These are phyloP conservation scores for Nomada hirtipes DNA, from an alignment of 2,888 invertebrate species.

Conservation along the genomic window DNA sequence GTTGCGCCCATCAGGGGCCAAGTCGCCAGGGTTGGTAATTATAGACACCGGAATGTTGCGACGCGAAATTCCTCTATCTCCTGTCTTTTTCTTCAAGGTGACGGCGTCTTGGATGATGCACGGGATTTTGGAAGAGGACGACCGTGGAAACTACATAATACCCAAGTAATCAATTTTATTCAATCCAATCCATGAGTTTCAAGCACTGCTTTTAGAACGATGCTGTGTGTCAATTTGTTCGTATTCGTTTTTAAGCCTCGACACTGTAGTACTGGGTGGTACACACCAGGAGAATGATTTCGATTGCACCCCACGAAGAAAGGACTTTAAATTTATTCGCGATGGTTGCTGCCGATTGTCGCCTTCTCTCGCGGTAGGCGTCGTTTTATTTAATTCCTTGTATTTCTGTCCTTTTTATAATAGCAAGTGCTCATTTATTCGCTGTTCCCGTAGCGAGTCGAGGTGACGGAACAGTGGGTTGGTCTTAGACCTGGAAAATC, in stretches of 20 bases:
- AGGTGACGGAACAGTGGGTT: slow-evolving; percentile 87
- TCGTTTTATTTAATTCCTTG: no score
- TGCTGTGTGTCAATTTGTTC: background rate
- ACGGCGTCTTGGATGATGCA: slow-evolving; percentile 89
- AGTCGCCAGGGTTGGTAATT: slow-evolving; percentile 86
- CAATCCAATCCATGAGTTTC: background rate
- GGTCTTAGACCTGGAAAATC: slow-evolving; percentile 91
- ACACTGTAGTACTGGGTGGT: slow-evolving; percentile 90
- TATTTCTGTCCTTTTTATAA: fast-evolving
- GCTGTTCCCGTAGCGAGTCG: slow-evolving; percentile 83
- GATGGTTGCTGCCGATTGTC: slow-evolving; percentile 87
- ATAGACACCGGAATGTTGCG: background rate
- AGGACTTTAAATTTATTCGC: slow-evolving; percentile 87
- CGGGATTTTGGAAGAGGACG: slow-evolving; percentile 86
- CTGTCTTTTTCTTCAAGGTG: slow-evolving; percentile 84
- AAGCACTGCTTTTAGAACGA: background rate
- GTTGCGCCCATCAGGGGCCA: slow-evolving; percentile 91
- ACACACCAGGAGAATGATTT: slow-evolving; percentile 89
- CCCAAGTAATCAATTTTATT: slow-evolving; percentile 87
- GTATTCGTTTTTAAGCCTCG: slow-evolving; percentile 83
- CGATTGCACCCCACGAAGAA: slow-evolving; percentile 85
- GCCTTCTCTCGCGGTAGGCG: slow-evolving; percentile 87
- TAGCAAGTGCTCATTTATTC: background rate
- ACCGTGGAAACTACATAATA: slow-evolving; percentile 89
- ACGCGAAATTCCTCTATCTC: no score